Percentiles rank a stretch among this genome's conserved stretches.
Evolutionary conservation across 2,888 invertebrate genomes (phyloP).

Genomic region (Calephelis perditalis): DNA sequence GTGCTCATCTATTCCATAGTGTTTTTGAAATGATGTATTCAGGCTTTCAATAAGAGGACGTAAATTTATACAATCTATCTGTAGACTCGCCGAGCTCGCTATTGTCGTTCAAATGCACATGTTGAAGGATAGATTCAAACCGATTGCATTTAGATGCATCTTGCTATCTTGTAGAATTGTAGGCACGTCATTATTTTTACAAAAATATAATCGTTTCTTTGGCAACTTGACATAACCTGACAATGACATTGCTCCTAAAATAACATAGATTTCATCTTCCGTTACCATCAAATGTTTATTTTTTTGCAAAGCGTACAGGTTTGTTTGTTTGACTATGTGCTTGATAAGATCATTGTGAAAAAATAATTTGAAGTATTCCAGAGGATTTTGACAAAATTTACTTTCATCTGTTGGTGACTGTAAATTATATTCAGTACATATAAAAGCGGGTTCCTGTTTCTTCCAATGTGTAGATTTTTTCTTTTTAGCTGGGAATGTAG

Average conservation of each 20-base stretch:
- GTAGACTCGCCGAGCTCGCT: no score
- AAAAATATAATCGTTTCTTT: slow-evolving; percentile 21
- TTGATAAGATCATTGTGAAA: slow-evolving; percentile 21
- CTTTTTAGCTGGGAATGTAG: slow-evolving; percentile 24
- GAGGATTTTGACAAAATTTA: slow-evolving; percentile 7
- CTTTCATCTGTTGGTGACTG: slow-evolving; percentile 16
- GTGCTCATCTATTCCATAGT: no score
- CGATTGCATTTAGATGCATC: slow-evolving; percentile 15
- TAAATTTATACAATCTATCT: no score
- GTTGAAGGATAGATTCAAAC: slow-evolving; percentile 8
- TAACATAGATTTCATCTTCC: not conserved
- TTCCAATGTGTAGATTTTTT: slow-evolving; percentile 23
- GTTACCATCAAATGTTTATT: slow-evolving; percentile 21
- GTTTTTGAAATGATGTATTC: no score
- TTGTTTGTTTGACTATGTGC: slow-evolving; percentile 21
- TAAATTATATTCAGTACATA: slow-evolving; percentile 22
- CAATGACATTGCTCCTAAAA: no score
- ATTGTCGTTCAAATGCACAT: no score
- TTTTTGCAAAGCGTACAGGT: slow-evolving; percentile 20
- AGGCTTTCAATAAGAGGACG: no score
- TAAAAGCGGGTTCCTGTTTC: slow-evolving; percentile 24
- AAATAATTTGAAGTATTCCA: slow-evolving; percentile 22
- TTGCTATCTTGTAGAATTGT: no score
- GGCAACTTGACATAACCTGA: slow-evolving; percentile 14
- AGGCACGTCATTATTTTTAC: slow-evolving; percentile 20